phyloP scores from a whole-genome alignment of 2,797 vertebrate species.

The Oceanodroma leucorhoa region DNA sequence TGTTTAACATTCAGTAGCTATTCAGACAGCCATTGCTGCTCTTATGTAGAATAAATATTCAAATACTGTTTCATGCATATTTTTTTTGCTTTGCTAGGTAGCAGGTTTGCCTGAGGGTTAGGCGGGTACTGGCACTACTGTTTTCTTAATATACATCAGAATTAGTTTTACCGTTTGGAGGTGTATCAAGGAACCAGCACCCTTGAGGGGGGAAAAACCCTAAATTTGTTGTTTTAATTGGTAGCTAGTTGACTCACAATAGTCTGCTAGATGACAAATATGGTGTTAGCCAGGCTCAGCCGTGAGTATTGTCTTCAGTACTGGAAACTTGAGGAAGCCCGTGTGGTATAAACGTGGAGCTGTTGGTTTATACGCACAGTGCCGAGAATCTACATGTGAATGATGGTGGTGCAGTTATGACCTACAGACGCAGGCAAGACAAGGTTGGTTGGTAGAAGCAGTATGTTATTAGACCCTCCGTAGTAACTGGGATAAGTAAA shows the following conservation, averaged over 20 bases:
- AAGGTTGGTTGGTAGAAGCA: not conserved
- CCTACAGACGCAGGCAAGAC: not conserved
- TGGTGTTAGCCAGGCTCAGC: not conserved
- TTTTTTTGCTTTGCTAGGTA: not conserved
- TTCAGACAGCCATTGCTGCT: not conserved
- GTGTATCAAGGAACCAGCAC: not conserved
- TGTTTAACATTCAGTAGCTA: not conserved
- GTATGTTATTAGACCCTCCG: not conserved
- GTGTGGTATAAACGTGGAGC: fast-evolving
- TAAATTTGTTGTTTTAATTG: not conserved
- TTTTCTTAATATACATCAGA: not conserved
- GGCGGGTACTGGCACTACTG: not conserved
- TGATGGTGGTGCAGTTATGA: not conserved
- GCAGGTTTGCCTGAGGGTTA: not conserved
- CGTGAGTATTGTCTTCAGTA: not conserved
- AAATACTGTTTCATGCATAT: not conserved
- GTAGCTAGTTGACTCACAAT: not conserved
- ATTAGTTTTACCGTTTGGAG: not conserved
- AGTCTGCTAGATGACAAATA: not conserved
- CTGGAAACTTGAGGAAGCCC: not conserved
- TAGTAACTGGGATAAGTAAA: not conserved
- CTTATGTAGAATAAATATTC: not conserved
- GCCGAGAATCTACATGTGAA: fast-evolving
- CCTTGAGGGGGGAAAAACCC: fast-evolving
- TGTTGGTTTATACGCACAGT: not conserved